These are phyloP conservation scores for Apotomis turbidana DNA, from an alignment of 2,888 invertebrate species.

Conservation along the genomic window DNA sequence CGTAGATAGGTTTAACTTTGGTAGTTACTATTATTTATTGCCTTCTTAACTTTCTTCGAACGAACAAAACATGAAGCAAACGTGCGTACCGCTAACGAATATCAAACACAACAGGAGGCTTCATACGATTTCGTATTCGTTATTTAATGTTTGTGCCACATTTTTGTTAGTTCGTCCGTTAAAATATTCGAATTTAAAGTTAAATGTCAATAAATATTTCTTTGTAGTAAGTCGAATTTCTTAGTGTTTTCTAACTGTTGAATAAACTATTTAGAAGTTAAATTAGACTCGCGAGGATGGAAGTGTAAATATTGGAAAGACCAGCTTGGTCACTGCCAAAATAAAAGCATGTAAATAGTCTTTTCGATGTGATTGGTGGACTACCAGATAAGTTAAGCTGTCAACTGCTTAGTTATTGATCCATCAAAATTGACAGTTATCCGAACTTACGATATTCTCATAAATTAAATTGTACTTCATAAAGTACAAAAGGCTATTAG, in stretches of 20 bases:
- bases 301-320: slow-evolving; percentile 50
- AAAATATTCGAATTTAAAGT: background rate
- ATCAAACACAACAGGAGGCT: too few relatives aligned
- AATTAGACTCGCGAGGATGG: slow-evolving; percentile 11
- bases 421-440: slow-evolving; percentile 3
- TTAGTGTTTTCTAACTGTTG: slow-evolving; percentile 12
- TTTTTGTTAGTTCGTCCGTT: too few relatives aligned
- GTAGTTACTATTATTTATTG: too few relatives aligned
- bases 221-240: slow-evolving; percentile 11
- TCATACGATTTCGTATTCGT: too few relatives aligned
- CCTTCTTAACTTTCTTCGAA: too few relatives aligned
- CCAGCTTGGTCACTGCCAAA: slow-evolving; percentile 79
- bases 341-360: slow-evolving; percentile 21
- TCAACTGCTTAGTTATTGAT: background rate
- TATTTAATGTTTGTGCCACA: too few relatives aligned
- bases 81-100: too few relatives aligned
- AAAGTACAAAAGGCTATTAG: background rate
- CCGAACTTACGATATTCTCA: background rate
- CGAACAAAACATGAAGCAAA: too few relatives aligned
- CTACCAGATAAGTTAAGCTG: background rate
- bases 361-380: background rate
- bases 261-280: slow-evolving; percentile 33
- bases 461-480: background rate
- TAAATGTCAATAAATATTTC: background rate
- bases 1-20: background rate